A percentile compares a stretch with the other conserved stretches of the same genome.
phyloP scores from a whole-genome alignment of 2,888 invertebrate species.

The Gerris lacustris region DNA sequence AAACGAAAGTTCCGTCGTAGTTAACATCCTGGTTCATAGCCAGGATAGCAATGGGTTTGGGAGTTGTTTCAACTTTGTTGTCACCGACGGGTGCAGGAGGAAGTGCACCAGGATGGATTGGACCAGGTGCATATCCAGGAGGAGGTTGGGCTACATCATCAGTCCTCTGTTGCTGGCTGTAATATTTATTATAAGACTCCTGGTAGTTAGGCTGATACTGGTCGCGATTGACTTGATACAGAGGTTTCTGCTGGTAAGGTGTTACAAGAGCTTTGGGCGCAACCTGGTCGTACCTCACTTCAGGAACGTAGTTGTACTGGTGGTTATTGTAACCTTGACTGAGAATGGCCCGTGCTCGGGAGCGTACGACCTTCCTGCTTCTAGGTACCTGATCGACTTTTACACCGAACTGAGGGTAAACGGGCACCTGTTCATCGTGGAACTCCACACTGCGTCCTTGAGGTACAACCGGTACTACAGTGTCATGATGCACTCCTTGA shows the following conservation, averaged over 20 bases:
- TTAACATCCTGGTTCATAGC: conserved; percentile 48
- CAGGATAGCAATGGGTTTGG: conserved; percentile 47
- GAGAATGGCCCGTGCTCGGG: background rate
- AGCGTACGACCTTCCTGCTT: background rate
- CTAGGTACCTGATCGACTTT: background rate
- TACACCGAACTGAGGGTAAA: background rate
- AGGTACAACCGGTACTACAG: background rate
- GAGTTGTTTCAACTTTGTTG: conserved; percentile 25
- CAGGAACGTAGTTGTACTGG: background rate
- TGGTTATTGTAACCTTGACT: background rate
- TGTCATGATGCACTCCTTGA: background rate
- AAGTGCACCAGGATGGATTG: too few relatives aligned
- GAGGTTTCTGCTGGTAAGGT: background rate
- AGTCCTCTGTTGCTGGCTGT: background rate
- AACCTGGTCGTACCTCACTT: background rate
- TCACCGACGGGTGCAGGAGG: background rate
- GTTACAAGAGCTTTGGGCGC: background rate
- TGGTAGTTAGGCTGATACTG: background rate
- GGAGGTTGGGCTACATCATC: background rate
- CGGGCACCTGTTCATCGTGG: background rate
- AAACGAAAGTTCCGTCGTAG: conserved; percentile 50
- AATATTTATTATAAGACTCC: background rate
- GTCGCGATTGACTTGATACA: background rate
- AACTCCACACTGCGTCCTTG: background rate
- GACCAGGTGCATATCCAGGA: background rate